phyloP scores from a whole-genome alignment of 2,888 invertebrate species.

The Agriopis aurantiaria region DNA sequence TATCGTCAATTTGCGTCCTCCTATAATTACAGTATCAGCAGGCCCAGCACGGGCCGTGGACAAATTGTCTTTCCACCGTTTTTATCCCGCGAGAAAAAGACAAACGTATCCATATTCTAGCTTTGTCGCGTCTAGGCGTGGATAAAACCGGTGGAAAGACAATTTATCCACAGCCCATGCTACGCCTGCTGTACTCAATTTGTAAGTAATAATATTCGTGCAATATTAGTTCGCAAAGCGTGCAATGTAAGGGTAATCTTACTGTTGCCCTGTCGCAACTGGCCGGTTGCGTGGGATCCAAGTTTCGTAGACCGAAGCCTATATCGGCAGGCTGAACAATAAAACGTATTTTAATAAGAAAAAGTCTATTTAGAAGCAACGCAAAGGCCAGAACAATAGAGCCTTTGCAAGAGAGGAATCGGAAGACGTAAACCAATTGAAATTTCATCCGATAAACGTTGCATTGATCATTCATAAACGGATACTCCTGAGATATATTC shows the following conservation, averaged over 20 bases:
- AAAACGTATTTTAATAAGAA: conserved; percentile 58
- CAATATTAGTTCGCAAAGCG: conserved; percentile 53
- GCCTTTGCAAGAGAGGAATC: conserved; percentile 38
- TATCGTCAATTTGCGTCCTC: neutral
- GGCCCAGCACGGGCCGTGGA: no score
- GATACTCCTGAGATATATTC: no score
- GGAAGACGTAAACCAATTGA: conserved; percentile 32
- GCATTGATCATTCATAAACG: neutral
- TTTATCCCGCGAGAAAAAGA: no score
- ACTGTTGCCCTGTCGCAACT: conserved; percentile 79
- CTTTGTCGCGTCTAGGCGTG: no score
- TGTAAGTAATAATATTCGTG: conserved; percentile 47
- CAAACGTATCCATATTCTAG: no score
- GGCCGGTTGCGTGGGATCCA: conserved; percentile 76
- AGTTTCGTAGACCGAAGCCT: conserved; percentile 78
- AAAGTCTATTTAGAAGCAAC: conserved; percentile 44
- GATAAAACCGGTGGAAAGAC: no score
- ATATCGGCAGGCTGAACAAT: conserved; percentile 78
- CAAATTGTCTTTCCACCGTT: no score
- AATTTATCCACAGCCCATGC: no score
- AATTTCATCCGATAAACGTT: neutral
- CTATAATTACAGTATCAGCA: neutral
- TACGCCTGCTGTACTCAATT: no score
- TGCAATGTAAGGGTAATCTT: conserved; percentile 74
- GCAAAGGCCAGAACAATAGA: conserved; percentile 53